Evolutionary conservation across 1,140 invertebrate species (phyloP).

Genomic region (Procambarus clarkii): DNA sequence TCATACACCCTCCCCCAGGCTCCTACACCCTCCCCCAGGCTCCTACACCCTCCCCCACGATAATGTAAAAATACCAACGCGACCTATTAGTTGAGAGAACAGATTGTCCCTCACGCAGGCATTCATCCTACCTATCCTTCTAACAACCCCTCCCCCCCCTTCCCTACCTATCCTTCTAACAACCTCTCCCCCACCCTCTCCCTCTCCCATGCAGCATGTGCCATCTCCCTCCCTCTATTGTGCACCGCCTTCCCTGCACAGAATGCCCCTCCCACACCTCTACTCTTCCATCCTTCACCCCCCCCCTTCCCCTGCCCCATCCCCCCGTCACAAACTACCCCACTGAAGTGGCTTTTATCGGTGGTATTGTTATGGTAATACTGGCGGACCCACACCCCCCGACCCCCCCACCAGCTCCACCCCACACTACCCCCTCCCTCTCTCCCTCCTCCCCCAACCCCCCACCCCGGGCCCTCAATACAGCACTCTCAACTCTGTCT

Average conservation of each 20-base stretch:
- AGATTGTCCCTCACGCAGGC: background rate
- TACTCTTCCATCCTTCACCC: background rate
- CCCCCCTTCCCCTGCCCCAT: background rate
- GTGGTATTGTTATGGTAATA: constrained; percentile 61
- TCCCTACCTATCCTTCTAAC: too few species aligned
- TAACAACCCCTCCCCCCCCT: background rate
- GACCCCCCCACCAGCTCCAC: background rate
- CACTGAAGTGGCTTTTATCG: constrained; percentile 65
- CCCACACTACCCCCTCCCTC: background rate
- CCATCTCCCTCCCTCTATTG: background rate
- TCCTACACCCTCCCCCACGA: background rate
- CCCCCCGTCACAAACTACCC: constrained; percentile 49
- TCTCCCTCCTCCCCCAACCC: too few species aligned
- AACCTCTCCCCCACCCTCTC: background rate
- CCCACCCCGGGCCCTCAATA: too few species aligned
- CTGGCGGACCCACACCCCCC: constrained; percentile 8
- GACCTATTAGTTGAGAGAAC: background rate
- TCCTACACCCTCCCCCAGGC: too few species aligned
- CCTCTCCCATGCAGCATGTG: background rate
- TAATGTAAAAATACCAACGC: background rate
- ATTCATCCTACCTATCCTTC: background rate
- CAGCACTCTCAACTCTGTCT: too few species aligned
- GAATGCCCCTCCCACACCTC: background rate
- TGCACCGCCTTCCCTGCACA: background rate
- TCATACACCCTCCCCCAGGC: too few species aligned